Percentiles rank a stretch among this genome's conserved stretches.
Evolutionary conservation across 2,113 vertebrate genomes (phyloP).

Genomic region (Podiceps cristatus): DNA sequence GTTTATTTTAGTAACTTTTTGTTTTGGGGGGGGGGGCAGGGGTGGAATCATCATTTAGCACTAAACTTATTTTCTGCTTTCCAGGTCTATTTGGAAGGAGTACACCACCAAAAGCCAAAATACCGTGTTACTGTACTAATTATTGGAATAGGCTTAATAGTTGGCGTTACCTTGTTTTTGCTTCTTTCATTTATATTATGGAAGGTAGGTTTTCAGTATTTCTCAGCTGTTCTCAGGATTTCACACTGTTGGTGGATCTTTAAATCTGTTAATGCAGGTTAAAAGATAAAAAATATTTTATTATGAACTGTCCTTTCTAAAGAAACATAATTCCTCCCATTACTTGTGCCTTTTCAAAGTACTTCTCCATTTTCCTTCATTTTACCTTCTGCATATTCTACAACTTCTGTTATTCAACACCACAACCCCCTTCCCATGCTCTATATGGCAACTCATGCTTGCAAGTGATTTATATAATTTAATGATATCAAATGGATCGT

Average conservation of each 20-base stretch:
- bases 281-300: background rate
- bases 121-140: constrained; percentile 78
- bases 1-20: background rate
- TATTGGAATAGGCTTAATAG: constrained; percentile 80
- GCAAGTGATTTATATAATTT: background rate
- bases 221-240: background rate
- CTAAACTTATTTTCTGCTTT: constrained; percentile 11
- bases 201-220: constrained; percentile 83
- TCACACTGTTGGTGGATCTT: background rate
- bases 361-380: background rate
- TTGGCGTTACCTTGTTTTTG: constrained; percentile 84
- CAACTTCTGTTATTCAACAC: background rate
- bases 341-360: background rate
- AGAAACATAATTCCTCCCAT: background rate
- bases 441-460: background rate
- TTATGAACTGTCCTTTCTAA: background rate
- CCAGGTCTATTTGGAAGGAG: constrained; percentile 87
- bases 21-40: no score
- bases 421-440: background rate
- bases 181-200: constrained; percentile 85
- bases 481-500: background rate
- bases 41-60: background rate
- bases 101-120: constrained; percentile 86
- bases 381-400: background rate
- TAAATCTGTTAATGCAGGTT: background rate